Evolutionary conservation across 2,113 vertebrate species (phyloP), one percentile per base, ranked within the genome.

Genomic region (Onychostruthus taczanowskii): DNA sequence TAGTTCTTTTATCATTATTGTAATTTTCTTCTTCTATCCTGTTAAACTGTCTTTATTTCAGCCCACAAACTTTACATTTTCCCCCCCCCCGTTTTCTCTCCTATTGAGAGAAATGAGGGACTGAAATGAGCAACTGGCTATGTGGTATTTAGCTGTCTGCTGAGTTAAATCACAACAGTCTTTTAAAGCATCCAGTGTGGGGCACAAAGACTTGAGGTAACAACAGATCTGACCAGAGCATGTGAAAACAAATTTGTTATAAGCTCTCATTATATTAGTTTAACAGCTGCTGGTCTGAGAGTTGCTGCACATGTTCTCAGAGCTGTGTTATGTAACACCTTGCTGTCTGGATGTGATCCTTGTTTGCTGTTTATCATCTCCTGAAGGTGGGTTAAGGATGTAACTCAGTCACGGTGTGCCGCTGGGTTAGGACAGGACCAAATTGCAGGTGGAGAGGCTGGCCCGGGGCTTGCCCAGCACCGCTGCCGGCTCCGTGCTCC

Each of bases 61-160:
- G 41, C 13, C 27, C 31, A 74, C 27, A 62, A 8, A 56, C 75
- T 30, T 62, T 44, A 37, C 18, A 31, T 47, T 59, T 37, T 1
- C 1, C 3, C 4, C 18, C 18, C 7, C 23, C 6, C 15, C 11
- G 8, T 0, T 67, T 55, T 33, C 47, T 68, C 22, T 52, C 35
- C 22, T 23, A 28, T 68, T n/a, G n/a, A n/a, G n/a, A n/a, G n/a
- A 13, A 19, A 86, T 3, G 4, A 8, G 26, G 22, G 14, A 4
- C 26, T 68, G 12, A 62, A 62, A 39, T 33, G 4, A 68, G 13
- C 41, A 68, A 81, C 13, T 39, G 19, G 19, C 41, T 55, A 31
- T 24, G 16, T 74, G 46, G 21, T 55, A 21, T 37, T 61, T 33
- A 74, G 46, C 41, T 91, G 35, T 31, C 31, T 56, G 35, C 35